phyloP scores from a whole-genome alignment of 2,888 invertebrate species.

The Ceriagrion tenellum region DNA sequence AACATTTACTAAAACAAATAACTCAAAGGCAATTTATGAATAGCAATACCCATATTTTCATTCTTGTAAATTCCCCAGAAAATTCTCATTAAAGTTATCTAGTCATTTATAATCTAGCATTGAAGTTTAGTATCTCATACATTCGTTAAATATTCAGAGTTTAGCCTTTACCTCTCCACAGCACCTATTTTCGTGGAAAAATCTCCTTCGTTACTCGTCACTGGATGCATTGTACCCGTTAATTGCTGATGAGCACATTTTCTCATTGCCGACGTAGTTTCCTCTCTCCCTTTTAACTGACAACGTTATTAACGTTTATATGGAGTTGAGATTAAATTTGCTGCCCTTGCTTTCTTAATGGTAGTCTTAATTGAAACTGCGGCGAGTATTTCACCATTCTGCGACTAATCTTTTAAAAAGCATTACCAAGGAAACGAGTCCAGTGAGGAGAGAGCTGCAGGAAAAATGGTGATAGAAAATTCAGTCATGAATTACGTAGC shows the following conservation, averaged over 20 bases:
- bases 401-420: constrained; percentile 31
- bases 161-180: not conserved
- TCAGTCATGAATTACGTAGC: not conserved
- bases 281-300: not conserved
- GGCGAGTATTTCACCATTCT: not conserved
- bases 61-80: too few species aligned
- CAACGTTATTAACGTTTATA: not conserved
- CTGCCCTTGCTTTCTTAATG: not conserved
- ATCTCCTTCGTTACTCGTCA: not conserved
- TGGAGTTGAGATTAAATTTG: not conserved
- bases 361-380: constrained; percentile 8
- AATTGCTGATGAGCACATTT: constrained; percentile 6
- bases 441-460: not conserved
- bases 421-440: not conserved
- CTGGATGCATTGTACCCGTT: not conserved
- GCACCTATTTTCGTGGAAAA: not conserved
- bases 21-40: too few species aligned
- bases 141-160: not conserved
- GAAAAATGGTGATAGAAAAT: constrained; percentile 19
- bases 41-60: too few species aligned
- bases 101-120: too few species aligned
- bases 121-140: not conserved
- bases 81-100: too few species aligned
- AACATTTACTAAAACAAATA: too few species aligned
- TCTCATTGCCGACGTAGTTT: not conserved